Evolutionary conservation across 2,888 invertebrate genomes (phyloP), one percentile per base, ranked within the genome.

Genomic region (Lathronympha strigana): DNA sequence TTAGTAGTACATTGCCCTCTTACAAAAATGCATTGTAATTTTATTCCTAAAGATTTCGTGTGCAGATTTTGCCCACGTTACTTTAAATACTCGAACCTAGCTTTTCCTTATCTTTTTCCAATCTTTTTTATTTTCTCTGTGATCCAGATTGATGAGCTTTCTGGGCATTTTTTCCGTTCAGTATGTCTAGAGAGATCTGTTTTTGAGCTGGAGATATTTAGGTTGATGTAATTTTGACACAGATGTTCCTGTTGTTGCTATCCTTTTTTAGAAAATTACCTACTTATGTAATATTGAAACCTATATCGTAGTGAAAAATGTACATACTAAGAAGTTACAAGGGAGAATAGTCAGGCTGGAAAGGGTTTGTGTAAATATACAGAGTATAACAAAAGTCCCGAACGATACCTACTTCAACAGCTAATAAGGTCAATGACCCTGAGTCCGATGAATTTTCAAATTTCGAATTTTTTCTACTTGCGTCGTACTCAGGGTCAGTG

Each of bases 1-100:
- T 54, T 40, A 38, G 23, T n/a, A 23, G 54, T 25, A 15, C 54
- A 54, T 54, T 40, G 38, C 15, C 38, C 54, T 25, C 36, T 15
- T 9, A 17, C n/a, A 33, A 54, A 54, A 38, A 54, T 15, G 15
- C 38, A 15, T 23, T 15, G 23, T 38, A 38, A 53, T 53, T 36
- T 54, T 54, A 38, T 38, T 53, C 36, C 5, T n/a, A 21, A 38
- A 23, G 54, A 54, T 54, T 31, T 40, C 54, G 25, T 25, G 54
- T 23, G 38, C n/a, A 54, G 54, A 54, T 54, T 54, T 23, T 15
- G 4, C 38, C 8, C 23, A 25, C 38, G 38, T 23, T 38, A 38
- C 25, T 8, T 54, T 54, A 38, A 54, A 40, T 38, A 51, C 36
- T 40, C 17, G 50, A 50, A 50, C 31, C 50, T 23, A 36, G 36